Conservation (phyloP, 37 sponge, comb jelly and placozoan genomes). For the Chondrosia reniformis region DNA sequence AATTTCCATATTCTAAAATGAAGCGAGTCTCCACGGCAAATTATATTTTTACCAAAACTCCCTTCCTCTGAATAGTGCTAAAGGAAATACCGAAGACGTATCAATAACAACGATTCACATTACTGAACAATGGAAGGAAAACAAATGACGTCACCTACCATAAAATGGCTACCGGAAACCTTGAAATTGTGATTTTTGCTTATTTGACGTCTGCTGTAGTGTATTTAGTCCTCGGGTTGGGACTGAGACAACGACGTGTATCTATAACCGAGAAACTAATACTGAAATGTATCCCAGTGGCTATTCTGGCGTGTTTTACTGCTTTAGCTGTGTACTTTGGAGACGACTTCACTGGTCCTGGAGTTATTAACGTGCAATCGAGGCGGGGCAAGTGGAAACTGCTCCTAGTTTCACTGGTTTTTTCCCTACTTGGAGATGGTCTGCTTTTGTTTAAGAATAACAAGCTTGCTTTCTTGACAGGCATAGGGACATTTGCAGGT, state of each 20-base stretch:
- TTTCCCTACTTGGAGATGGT: background rate
- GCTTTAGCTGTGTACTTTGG: background rate
- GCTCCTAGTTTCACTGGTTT: background rate
- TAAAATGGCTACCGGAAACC: background rate
- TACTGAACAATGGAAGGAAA: no score
- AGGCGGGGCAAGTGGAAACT: no score
- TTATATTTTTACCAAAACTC: no score
- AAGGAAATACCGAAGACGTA: no score
- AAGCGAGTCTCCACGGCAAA: no score
- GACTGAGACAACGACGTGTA: background rate
- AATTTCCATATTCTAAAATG: no score
- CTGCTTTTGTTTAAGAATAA: background rate
- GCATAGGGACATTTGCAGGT: background rate
- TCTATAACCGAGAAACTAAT: background rate
- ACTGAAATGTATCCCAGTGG: conserved; percentile 1
- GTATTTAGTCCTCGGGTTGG: background rate
- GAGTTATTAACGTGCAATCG: background rate
- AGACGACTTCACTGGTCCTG: background rate
- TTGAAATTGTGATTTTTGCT: background rate
- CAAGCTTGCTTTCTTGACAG: background rate
- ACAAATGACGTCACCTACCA: no score
- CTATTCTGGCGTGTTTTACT: background rate
- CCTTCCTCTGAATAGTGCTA: no score
- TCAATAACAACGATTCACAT: no score
- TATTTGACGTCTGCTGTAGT: background rate